These are phyloP conservation scores for Labia minor DNA, from an alignment of 2,888 invertebrate species.

Conservation along the genomic window DNA sequence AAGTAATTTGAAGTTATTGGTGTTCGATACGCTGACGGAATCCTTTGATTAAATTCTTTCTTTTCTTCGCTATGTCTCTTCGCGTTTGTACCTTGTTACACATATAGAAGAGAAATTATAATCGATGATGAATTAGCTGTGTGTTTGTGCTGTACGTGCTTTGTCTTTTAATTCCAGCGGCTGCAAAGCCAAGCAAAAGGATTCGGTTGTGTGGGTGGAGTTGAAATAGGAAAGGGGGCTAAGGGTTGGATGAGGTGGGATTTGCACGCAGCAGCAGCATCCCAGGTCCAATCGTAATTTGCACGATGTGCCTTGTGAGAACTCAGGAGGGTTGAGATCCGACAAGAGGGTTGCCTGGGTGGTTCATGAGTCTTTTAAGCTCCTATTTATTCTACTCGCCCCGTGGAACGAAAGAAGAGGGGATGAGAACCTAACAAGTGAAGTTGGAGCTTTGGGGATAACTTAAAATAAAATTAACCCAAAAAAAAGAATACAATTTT, in stretches of 20 bases:
- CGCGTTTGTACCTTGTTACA: background rate
- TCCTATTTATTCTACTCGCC: slow-evolving; percentile 8
- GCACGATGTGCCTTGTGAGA: slow-evolving; percentile 6
- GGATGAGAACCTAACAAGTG: background rate
- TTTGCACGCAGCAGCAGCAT: slow-evolving; percentile 3
- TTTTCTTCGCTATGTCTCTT: too few relatives aligned
- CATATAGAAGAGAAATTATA: background rate
- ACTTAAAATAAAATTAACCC: background rate
- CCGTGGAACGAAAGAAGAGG: background rate
- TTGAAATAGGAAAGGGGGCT: background rate
- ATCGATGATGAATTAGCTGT: slow-evolving; percentile 13
- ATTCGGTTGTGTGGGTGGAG: background rate
- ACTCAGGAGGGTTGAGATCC: background rate
- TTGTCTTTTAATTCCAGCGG: background rate
- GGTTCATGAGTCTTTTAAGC: background rate
- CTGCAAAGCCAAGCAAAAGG: slow-evolving; percentile 4
- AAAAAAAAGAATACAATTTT: background rate
- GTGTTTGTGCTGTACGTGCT: slow-evolving; percentile 13
- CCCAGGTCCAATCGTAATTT: slow-evolving; percentile 13
- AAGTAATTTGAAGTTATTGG: too few relatives aligned
- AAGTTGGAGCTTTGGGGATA: background rate
- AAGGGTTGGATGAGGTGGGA: background rate
- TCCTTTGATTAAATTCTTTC: too few relatives aligned
- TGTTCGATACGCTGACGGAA: too few relatives aligned
- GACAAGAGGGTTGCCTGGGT: background rate